These are phyloP conservation scores for Batillaria attramentaria DNA, from an alignment of 1,140 invertebrate genomes.

Conservation along the genomic window DNA sequence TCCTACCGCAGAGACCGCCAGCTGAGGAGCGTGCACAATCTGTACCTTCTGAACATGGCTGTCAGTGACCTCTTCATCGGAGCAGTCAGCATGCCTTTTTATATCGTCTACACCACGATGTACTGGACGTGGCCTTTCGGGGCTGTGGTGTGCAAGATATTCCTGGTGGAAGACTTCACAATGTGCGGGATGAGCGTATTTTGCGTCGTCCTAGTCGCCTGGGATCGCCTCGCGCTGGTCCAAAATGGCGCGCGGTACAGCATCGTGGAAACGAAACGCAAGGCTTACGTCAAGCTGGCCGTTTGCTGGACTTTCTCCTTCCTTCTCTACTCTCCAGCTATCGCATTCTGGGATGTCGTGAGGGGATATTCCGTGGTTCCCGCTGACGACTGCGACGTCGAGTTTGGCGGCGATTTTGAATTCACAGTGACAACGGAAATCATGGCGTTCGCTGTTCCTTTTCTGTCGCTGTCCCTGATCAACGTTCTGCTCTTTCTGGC, in stretches of 20 bases:
- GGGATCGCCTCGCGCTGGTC: constrained; percentile 6
- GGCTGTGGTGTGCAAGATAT: background rate
- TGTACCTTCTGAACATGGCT: constrained; percentile 12
- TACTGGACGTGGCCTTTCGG: background rate
- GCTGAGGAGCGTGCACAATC: constrained; percentile 37
- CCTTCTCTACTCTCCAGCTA: background rate
- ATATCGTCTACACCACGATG: background rate
- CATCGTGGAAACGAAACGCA: background rate
- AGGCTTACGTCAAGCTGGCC: background rate
- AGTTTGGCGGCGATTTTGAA: constrained; percentile 46
- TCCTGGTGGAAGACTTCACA: constrained; percentile 15
- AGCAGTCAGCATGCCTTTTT: background rate
- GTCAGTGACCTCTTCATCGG: constrained; percentile 7
- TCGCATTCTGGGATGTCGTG: constrained; percentile 57
- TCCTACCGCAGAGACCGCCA: constrained; percentile 55
- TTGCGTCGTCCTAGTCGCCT: constrained; percentile 42
- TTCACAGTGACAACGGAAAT: constrained; percentile 48
- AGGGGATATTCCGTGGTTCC: constrained; percentile 34
- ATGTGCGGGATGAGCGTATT: background rate
- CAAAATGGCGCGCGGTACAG: background rate
- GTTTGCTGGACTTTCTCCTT: background rate
- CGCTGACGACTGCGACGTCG: constrained; percentile 51
- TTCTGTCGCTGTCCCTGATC: constrained; percentile 41
- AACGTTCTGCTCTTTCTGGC: constrained; percentile 47
- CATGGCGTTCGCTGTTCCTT: constrained; percentile 54